Evolutionary conservation across 1,140 invertebrate species (phyloP), one percentile per base, ranked within the genome.

Genomic region (Elysia chlorotica): DNA sequence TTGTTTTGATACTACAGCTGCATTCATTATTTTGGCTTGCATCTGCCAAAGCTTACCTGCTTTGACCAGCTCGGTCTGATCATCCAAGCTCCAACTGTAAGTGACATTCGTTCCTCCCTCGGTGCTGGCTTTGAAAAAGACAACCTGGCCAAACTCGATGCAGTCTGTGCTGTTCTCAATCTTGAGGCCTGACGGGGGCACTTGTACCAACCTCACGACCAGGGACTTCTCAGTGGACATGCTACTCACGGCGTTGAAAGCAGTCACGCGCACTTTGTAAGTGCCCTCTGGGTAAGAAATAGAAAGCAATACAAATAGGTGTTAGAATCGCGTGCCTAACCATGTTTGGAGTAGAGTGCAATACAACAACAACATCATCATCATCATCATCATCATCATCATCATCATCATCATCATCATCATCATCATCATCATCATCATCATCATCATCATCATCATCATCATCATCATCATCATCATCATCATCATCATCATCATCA

Each of bases 71-170:
- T 68, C 65, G 37, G 41, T 68, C 41, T 61, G 53, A 38, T 70
- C 67, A 61, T 70, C 67, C 48, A 83, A 71, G 33, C 78, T 79
- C 82, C 82, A 83, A 57, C 74, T 78, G 63, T 75, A 79, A 3
- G 79, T 77, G 6, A 82, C 73, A 65, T 82, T 79, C 0, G 78
- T 76, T 28, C 81, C 82, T n/a, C 57, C 33, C 2, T 36, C 56
- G 6, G 71, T 23, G 14, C 37, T 65, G 2, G 74, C 79, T 37
- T 23, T 68, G n/a, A 82, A 73, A 10, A 54, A 65, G 0, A 67
- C 72, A 21, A 73, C 68, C 25, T 80, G 65, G 4, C 79, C 79
- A 57, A 78, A 79, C 57, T 59, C 56, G 23, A 73, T 74, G 23
- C 75, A 71, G 31, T 67, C 56, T 30, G n/a, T 25, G 14, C 28